phyloP scores from a whole-genome alignment of 2,113 vertebrate species.

The Aegithalos caudatus region DNA sequence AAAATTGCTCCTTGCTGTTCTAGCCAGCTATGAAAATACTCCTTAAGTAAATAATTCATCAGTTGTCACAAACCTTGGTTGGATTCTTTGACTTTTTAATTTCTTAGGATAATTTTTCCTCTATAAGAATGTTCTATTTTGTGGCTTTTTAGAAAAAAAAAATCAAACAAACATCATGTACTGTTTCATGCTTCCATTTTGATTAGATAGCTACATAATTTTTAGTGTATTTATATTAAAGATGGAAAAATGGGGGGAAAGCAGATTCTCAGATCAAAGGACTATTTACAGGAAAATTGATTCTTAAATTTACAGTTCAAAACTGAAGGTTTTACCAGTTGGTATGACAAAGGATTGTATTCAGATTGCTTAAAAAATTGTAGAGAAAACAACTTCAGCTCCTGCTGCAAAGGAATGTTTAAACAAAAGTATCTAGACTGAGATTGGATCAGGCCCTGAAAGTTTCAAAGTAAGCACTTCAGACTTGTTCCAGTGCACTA shows the following conservation, averaged over 20 bases:
- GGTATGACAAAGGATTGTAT: neutral
- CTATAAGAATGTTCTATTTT: neutral
- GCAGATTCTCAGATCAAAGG: neutral
- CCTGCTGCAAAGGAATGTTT: constrained; percentile 45
- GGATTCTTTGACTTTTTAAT: neutral
- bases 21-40: neutral
- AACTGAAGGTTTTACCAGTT: neutral
- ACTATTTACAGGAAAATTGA: neutral
- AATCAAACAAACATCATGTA: neutral
- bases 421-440: neutral
- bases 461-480: neutral
- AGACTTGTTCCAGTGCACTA: neutral
- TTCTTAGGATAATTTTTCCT: neutral
- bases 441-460: neutral
- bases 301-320: neutral
- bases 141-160: neutral
- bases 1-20: neutral
- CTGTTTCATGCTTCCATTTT: neutral
- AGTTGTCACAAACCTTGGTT: neutral
- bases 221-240: neutral
- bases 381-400: neutral
- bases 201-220: neutral
- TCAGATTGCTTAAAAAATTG: neutral
- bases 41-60: neutral
- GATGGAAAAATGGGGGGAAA: neutral